Conservation (phyloP, 2,888 invertebrate species). For the Cerceris rybyensis region DNA sequence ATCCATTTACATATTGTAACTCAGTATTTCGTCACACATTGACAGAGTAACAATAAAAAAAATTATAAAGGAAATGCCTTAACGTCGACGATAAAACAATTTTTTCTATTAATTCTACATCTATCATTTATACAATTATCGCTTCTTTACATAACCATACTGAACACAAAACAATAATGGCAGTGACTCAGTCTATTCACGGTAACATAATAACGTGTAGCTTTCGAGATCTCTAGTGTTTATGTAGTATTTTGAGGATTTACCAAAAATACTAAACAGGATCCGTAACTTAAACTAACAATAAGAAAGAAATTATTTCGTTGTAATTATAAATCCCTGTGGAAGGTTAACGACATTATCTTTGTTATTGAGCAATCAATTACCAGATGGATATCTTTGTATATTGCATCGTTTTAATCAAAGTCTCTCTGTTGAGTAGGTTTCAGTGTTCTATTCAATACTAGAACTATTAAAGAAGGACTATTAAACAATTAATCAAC, state of each 20-base stretch:
- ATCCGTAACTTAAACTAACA: too few species aligned
- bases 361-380: not conserved
- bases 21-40: not conserved
- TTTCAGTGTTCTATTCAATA: not conserved
- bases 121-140: not conserved
- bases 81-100: not conserved
- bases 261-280: not conserved
- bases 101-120: not conserved
- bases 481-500: too few species aligned
- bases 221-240: conserved; percentile 6
- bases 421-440: not conserved
- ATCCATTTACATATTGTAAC: not conserved
- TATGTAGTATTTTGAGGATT: not conserved
- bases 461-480: not conserved
- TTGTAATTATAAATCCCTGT: too few species aligned
- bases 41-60: conserved; percentile 1
- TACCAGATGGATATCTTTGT: not conserved
- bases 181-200: conserved; percentile 60
- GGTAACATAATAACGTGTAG: conserved; percentile 10
- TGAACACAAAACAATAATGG: conserved; percentile 45
- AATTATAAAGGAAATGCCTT: not conserved
- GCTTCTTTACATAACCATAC: not conserved
- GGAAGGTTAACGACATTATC: not conserved
- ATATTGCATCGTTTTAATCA: not conserved
- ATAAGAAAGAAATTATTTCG: too few species aligned